phyloP scores from a whole-genome alignment of 2,888 invertebrate genomes.

The Tuta absoluta region DNA sequence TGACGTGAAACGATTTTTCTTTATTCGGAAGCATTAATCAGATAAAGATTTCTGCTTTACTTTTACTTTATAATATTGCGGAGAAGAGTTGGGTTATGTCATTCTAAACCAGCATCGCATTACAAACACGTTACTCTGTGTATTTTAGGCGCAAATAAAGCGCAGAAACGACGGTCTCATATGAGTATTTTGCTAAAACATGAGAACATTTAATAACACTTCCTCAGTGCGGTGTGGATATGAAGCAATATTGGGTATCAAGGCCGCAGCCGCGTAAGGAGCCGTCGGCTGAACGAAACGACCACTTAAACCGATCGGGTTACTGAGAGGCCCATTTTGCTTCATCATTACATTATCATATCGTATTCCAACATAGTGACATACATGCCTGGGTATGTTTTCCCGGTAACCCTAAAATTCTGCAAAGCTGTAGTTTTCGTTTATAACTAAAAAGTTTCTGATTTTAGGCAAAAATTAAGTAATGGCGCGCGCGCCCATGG shows the following conservation, averaged over 20 bases:
- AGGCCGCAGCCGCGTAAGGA: conserved; percentile 9
- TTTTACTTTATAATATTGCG: no score
- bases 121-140: no score
- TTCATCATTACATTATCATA: conserved; percentile 6
- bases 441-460: not conserved
- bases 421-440: conserved; percentile 5
- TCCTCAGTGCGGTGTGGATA: not conserved
- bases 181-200: not conserved
- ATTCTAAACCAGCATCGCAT: no score
- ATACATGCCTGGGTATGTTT: not conserved
- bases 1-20: no score
- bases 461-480: not conserved
- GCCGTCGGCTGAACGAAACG: conserved; percentile 13
- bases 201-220: not conserved
- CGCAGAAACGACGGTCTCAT: no score
- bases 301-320: conserved; percentile 15
- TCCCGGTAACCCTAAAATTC: not conserved
- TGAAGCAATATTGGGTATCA: conserved; percentile 1
- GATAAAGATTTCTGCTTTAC: no score
- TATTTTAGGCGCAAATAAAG: no score
- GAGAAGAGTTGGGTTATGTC: no score
- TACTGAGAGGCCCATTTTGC: conserved; percentile 9
- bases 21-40: no score
- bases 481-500: no score
- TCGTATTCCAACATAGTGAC: not conserved